phyloP scores from a whole-genome alignment of 2,113 vertebrate genomes.

The Tursiops truncatus region DNA sequence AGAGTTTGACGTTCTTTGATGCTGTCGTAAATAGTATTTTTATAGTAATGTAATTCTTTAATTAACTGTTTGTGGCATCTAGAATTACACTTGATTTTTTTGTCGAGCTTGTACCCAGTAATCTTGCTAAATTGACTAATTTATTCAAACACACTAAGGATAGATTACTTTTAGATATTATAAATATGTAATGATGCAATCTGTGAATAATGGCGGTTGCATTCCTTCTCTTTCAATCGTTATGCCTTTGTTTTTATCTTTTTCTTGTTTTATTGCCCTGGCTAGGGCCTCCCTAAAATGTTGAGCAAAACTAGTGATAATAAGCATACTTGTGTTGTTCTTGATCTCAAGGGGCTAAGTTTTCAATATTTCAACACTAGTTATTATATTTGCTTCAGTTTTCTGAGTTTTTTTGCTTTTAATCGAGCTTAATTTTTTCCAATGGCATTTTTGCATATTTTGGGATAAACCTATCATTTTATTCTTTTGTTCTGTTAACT shows the following conservation, averaged over 20 bases:
- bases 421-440: not conserved
- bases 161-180: not conserved
- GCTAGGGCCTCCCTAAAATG: not conserved
- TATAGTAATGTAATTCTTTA: not conserved
- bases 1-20: not conserved
- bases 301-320: not conserved
- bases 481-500: constrained; percentile 2
- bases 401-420: not conserved
- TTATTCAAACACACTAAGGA: not conserved
- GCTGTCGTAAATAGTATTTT: not conserved
- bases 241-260: not conserved
- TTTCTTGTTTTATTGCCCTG: not conserved
- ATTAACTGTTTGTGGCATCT: not conserved
- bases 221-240: not conserved
- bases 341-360: not conserved
- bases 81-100: constrained; percentile 1
- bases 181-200: not conserved
- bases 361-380: not conserved
- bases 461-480: not conserved
- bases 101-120: not conserved
- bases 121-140: not conserved
- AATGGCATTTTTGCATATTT: not conserved
- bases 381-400: not conserved
- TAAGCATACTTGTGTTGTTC: not conserved
- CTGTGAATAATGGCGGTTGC: not conserved